Evolutionary conservation across 2,113 vertebrate species (phyloP).

Genomic region (Oreotrochilus melanogaster): DNA sequence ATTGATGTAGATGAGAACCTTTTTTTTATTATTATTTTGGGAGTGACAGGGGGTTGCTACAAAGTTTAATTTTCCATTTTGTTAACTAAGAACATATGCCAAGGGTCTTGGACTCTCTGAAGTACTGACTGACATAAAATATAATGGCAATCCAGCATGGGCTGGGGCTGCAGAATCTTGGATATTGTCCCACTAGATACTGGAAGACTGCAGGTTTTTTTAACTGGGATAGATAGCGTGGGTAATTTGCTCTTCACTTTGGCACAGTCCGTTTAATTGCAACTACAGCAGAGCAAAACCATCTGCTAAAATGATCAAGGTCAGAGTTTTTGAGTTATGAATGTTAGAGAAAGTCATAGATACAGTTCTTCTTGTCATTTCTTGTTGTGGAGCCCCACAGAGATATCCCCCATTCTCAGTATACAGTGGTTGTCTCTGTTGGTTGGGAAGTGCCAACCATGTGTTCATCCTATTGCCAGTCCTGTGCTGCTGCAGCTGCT

Average conservation of each 20-base stretch:
- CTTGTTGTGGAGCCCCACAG: background rate
- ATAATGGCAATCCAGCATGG: slow-evolving; percentile 59
- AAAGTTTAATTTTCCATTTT: slow-evolving; percentile 76
- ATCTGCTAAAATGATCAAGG: slow-evolving; percentile 71
- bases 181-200: slow-evolving; percentile 62
- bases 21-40: slow-evolving; percentile 17
- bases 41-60: slow-evolving; percentile 67
- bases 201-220: slow-evolving; percentile 54
- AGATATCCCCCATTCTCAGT: background rate
- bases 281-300: slow-evolving; percentile 63
- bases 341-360: slow-evolving; percentile 41
- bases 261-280: slow-evolving; percentile 69
- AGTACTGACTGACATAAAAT: slow-evolving; percentile 70
- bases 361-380: slow-evolving; percentile 47
- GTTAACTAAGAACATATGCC: slow-evolving; percentile 75
- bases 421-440: background rate
- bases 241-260: slow-evolving; percentile 71
- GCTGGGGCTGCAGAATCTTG: slow-evolving; percentile 48
- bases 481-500: slow-evolving; percentile 9
- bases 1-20: slow-evolving; percentile 29
- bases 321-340: slow-evolving; percentile 64
- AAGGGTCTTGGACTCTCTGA: slow-evolving; percentile 67
- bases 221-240: slow-evolving; percentile 52
- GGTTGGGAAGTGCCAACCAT: slow-evolving; percentile 9
- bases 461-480: slow-evolving; percentile 35